Evolutionary conservation across 2,888 invertebrate genomes (phyloP).

Genomic region (Acanthoscelides obtectus): DNA sequence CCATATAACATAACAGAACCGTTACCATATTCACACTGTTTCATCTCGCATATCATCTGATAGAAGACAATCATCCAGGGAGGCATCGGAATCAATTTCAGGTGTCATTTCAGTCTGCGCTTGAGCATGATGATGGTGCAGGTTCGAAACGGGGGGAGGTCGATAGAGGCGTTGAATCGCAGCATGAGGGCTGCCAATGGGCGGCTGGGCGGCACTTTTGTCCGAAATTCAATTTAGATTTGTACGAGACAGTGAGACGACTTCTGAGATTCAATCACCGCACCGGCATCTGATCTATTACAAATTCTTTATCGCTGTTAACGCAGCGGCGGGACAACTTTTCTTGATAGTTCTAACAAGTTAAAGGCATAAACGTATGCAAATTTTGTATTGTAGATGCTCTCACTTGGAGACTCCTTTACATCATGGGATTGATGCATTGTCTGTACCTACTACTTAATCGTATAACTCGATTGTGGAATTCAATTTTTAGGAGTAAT

Average conservation of each 20-base stretch:
- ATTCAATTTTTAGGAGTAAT: too few species aligned
- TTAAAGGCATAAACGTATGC: not conserved
- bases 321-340: not conserved
- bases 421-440: too few species aligned
- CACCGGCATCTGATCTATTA: conserved; percentile 15
- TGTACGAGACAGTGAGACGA: conserved; percentile 40
- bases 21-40: too few species aligned
- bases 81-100: not conserved
- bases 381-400: too few species aligned
- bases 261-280: conserved; percentile 43
- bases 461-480: too few species aligned
- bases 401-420: too few species aligned
- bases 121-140: not conserved
- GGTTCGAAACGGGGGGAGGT: not conserved
- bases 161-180: not conserved
- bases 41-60: too few species aligned
- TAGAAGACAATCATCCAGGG: not conserved
- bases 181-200: conserved; percentile 4
- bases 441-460: too few species aligned
- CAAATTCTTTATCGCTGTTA: not conserved
- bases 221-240: conserved; percentile 38
- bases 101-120: not conserved
- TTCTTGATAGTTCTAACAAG: not conserved
- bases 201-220: not conserved
- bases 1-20: too few species aligned